Percentiles rank a stretch among this genome's conserved stretches.
Conservation (phyloP, 2,888 invertebrate genomes). For the Drosophila vallismaia region DNA sequence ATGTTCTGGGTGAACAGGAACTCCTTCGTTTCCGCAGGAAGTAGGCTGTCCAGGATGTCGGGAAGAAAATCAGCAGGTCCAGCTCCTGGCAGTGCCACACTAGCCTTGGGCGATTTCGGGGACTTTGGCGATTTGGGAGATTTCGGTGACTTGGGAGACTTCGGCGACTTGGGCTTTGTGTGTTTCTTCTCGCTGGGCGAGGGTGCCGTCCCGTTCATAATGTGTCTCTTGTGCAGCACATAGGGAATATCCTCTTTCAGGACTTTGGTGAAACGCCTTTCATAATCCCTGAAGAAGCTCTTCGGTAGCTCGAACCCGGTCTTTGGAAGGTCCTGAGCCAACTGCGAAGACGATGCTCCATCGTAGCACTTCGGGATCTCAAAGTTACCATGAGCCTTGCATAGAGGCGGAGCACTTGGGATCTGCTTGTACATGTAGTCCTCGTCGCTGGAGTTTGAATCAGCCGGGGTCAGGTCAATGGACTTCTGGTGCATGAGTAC, state of each 20-base stretch:
- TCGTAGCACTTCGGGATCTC: slow-evolving; percentile 86
- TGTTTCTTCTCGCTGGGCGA: slow-evolving; percentile 85
- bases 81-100: slow-evolving; percentile 37
- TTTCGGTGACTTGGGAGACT: slow-evolving; percentile 87
- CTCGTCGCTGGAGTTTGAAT: slow-evolving; percentile 93
- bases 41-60: slow-evolving; percentile 84
- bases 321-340: slow-evolving; percentile 85
- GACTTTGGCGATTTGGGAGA: slow-evolving; percentile 87
- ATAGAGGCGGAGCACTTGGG: slow-evolving; percentile 89
- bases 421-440: slow-evolving; percentile 91
- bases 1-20: slow-evolving; percentile 91
- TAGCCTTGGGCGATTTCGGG: slow-evolving; percentile 84
- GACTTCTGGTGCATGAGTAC: slow-evolving; percentile 94
- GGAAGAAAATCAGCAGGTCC: slow-evolving; percentile 84
- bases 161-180: slow-evolving; percentile 87
- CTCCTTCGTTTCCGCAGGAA: slow-evolving; percentile 85
- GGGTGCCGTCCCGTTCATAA: slow-evolving; percentile 93
- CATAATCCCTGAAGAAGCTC: slow-evolving; percentile 89
- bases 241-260: slow-evolving; percentile 91
- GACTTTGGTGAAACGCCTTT: slow-evolving; percentile 85
- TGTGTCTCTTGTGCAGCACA: slow-evolving; percentile 92
- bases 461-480: slow-evolving; percentile 92
- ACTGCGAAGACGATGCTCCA: slow-evolving; percentile 63
- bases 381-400: slow-evolving; percentile 89
- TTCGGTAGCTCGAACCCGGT: slow-evolving; percentile 89